These are phyloP conservation scores for Oryzias javanicus DNA, from an alignment of 2,113 vertebrate genomes.

Conservation along the genomic window DNA sequence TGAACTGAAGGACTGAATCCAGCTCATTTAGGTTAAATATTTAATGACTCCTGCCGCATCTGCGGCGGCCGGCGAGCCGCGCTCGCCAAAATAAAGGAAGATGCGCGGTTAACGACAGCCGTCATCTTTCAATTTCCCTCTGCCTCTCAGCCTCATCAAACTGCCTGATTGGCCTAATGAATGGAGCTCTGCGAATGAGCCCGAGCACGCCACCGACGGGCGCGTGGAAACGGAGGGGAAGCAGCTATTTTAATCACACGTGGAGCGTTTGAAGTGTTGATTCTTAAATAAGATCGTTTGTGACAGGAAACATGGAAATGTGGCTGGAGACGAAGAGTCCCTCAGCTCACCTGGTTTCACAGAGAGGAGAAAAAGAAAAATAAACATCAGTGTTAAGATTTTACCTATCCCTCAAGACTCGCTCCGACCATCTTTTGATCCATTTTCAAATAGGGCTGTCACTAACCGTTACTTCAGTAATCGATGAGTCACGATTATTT, in stretches of 20 bases:
- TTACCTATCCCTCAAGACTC: too few species aligned
- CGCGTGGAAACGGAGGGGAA: neutral
- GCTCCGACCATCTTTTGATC: too few species aligned
- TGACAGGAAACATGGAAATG: too few species aligned
- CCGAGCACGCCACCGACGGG: slow-evolving; percentile 48
- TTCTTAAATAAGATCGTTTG: too few species aligned
- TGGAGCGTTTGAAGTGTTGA: neutral
- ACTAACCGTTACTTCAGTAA: too few species aligned
- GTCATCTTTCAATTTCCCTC: slow-evolving; percentile 32
- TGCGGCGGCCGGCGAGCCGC: slow-evolving; percentile 40
- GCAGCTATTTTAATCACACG: neutral
- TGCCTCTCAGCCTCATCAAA: slow-evolving; percentile 45
- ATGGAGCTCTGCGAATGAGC: slow-evolving; percentile 51
- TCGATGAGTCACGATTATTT: too few species aligned
- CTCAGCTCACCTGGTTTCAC: too few species aligned
- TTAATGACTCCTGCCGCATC: slow-evolving; percentile 44
- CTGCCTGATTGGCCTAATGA: slow-evolving; percentile 59
- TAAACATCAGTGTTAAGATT: too few species aligned
- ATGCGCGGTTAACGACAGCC: slow-evolving; percentile 6
- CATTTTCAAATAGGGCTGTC: too few species aligned
- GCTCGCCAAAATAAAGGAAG: neutral
- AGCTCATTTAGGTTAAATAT: slow-evolving; percentile 54
- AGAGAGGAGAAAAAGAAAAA: too few species aligned
- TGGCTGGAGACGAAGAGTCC: too few species aligned
- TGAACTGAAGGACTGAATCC: slow-evolving; percentile 35